A percentile compares a stretch with the other conserved stretches of the same genome.
Conservation (phyloP, 2,797 vertebrate species). For the Sebastes cheni region DNA sequence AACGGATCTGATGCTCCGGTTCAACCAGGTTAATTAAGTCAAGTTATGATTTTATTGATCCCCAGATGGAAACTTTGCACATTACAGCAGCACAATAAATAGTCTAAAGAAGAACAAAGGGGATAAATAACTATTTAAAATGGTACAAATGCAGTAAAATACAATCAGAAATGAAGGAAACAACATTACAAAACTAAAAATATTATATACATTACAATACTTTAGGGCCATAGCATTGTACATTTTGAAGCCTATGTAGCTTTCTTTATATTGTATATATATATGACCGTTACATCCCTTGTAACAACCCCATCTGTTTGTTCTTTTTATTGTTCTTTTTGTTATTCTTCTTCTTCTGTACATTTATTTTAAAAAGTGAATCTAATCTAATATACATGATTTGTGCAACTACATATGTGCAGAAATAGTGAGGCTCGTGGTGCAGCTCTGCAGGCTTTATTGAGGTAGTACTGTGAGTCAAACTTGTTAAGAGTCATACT, state of each 20-base stretch:
- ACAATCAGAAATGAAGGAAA: background rate
- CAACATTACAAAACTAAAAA: background rate
- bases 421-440: background rate
- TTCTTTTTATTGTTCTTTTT: too few species aligned
- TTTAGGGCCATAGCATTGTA: too few species aligned
- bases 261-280: too few species aligned
- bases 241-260: too few species aligned
- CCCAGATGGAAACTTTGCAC: background rate
- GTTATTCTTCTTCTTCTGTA: too few species aligned
- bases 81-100: background rate
- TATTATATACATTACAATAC: too few species aligned
- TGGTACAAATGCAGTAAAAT: background rate
- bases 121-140: background rate
- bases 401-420: background rate
- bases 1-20: background rate
- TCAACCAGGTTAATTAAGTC: background rate
- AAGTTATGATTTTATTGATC: background rate
- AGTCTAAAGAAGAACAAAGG: background rate
- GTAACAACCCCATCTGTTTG: too few species aligned
- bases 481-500: background rate
- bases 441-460: background rate
- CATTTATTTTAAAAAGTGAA: too few species aligned
- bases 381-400: too few species aligned
- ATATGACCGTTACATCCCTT: too few species aligned
- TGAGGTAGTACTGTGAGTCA: background rate